A percentile compares a stretch with the other conserved stretches of the same genome.
phyloP scores from a whole-genome alignment of 2,113 vertebrate species.

The Gnathonemus echidnorhynchus region DNA sequence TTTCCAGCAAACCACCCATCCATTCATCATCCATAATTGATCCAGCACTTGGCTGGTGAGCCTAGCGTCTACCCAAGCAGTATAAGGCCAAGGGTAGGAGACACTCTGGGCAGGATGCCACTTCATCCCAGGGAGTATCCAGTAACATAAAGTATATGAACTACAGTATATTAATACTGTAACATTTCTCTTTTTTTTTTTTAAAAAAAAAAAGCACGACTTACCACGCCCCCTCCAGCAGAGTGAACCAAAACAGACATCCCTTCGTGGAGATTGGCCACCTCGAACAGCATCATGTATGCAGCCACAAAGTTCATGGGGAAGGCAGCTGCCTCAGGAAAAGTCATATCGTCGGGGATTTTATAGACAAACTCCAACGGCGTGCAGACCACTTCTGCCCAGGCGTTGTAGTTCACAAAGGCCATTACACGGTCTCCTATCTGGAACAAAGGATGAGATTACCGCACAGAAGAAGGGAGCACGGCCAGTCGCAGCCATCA shows the following conservation, averaged over 20 bases:
- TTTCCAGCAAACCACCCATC: background rate
- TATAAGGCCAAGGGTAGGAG: background rate
- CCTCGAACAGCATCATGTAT: constrained; percentile 97
- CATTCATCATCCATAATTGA: background rate
- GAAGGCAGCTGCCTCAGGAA: constrained; percentile 87
- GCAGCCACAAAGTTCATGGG: constrained; percentile 95
- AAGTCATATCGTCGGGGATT: constrained; percentile 92
- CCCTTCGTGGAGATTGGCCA: constrained; percentile 87
- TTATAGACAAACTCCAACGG: constrained; percentile 87
- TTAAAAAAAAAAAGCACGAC: constrained; percentile 17
- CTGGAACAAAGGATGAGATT: constrained; percentile 50
- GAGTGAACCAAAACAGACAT: constrained; percentile 98
- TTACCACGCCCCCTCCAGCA: constrained; percentile 92
- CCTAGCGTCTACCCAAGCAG: background rate
- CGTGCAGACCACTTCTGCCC: constrained; percentile 95
- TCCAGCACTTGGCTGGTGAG: background rate
- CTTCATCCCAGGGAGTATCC: background rate
- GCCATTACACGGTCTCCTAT: constrained; percentile 95
- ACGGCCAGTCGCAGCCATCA: background rate
- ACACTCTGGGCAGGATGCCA: background rate
- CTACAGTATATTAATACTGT: background rate
- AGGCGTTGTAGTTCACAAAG: constrained; percentile 90
- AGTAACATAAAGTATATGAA: background rate
- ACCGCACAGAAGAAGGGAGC: background rate
- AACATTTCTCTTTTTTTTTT: background rate